Percentiles rank a stretch among this genome's conserved stretches.
Conservation (phyloP, 2,113 vertebrate genomes). For the Corvus hawaiiensis region DNA sequence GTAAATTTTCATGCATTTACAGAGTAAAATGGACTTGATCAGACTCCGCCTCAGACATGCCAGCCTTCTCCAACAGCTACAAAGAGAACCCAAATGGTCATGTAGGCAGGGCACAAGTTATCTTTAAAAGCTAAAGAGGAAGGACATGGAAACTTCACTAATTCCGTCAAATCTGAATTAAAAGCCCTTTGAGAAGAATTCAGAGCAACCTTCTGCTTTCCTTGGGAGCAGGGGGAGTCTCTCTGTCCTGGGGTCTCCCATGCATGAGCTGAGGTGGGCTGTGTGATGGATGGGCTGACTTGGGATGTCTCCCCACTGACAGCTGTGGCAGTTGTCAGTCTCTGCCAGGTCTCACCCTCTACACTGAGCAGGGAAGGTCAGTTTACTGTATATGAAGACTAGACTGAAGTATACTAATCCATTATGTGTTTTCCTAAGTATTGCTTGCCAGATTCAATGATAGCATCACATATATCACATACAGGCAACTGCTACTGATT, state of each 20-base stretch:
- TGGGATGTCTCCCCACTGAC: background rate
- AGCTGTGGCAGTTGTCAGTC: background rate
- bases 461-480: background rate
- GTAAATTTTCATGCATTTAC: background rate
- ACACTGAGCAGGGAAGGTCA: background rate
- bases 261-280: accelerated
- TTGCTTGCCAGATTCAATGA: background rate
- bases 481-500: background rate
- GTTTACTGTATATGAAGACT: background rate
- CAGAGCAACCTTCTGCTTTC: background rate
- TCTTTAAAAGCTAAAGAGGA: background rate
- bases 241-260: background rate
- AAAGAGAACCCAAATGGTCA: accelerated
- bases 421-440: background rate
- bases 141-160: background rate
- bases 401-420: background rate
- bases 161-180: background rate
- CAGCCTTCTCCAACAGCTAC: background rate
- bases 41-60: background rate
- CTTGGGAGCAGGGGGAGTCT: background rate
- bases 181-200: background rate
- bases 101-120: background rate
- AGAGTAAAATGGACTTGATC: background rate
- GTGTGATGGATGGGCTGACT: background rate
- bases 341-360: background rate